These are phyloP conservation scores for Catostomus latipinnis DNA, from an alignment of 2,797 vertebrate species.

Conservation along the genomic window DNA sequence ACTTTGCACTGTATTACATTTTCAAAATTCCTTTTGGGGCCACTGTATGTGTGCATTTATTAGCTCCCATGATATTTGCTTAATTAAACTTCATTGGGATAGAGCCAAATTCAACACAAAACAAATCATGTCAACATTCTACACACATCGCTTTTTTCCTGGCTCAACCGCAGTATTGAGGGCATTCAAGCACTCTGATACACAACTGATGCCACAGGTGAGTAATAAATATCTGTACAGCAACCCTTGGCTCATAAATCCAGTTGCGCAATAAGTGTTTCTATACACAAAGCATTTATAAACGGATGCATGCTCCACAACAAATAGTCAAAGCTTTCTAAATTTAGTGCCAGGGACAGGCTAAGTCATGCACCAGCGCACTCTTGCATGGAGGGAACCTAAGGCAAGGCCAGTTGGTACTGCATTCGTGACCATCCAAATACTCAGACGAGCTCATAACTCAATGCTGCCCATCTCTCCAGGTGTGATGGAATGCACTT, in stretches of 20 bases:
- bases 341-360: constrained; percentile 29
- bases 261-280: constrained; percentile 10
- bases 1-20: no score
- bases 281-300: constrained; percentile 8
- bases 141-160: neutral
- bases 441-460: neutral
- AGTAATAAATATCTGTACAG: constrained; percentile 26
- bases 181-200: neutral
- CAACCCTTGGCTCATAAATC: constrained; percentile 1
- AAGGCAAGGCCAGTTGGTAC: constrained; percentile 28
- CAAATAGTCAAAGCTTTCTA: constrained; percentile 10
- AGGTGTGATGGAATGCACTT: constrained; percentile 45
- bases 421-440: constrained; percentile 11
- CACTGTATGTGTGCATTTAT: neutral
- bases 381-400: constrained; percentile 9
- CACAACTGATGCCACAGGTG: constrained; percentile 16
- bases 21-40: no score
- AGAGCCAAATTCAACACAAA: neutral
- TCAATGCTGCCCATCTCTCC: constrained; percentile 50
- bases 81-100: neutral
- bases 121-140: neutral
- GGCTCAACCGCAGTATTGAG: constrained; percentile 13
- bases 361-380: constrained; percentile 1
- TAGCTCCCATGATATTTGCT: neutral
- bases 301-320: constrained; percentile 23